These are phyloP conservation scores for Gambusia yucatana DNA, from an alignment of 2,797 vertebrate genomes.

Conservation along the genomic window DNA sequence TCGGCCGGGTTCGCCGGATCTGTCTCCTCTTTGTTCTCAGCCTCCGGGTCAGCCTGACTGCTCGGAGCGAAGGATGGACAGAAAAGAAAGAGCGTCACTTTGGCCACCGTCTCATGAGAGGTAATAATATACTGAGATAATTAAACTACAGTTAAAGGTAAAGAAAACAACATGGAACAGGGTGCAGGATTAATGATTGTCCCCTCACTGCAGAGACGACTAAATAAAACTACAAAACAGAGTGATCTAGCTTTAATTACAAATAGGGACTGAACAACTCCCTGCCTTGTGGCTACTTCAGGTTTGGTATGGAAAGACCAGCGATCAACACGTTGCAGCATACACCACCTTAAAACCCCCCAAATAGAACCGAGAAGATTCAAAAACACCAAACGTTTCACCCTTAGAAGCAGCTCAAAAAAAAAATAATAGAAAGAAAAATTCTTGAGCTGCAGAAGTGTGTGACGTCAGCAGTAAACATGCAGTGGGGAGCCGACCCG, in stretches of 20 bases:
- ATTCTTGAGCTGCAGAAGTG: background rate
- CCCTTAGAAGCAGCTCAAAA: background rate
- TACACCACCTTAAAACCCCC: constrained; percentile 19
- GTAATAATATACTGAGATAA: constrained; percentile 29
- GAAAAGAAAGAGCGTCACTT: constrained; percentile 25
- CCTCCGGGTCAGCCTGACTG: constrained; percentile 78
- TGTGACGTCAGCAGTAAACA: constrained; percentile 8
- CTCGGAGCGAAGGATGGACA: constrained; percentile 17
- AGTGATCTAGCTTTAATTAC: constrained; percentile 35
- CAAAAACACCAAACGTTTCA: background rate
- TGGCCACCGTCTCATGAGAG: background rate
- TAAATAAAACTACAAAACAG: constrained; percentile 29
- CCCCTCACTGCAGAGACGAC: constrained; percentile 28
- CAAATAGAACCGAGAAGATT: constrained; percentile 6
- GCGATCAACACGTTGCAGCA: constrained; percentile 27
- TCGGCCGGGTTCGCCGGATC: constrained; percentile 70
- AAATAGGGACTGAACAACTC: constrained; percentile 59
- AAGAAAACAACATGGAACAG: constrained; percentile 37
- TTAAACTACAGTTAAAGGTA: constrained; percentile 39
- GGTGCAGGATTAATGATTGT: constrained; percentile 34
- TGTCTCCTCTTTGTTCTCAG: constrained; percentile 76
- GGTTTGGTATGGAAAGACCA: constrained; percentile 36
- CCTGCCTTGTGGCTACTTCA: constrained; percentile 68
- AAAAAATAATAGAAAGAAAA: background rate
- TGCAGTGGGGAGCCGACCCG: background rate